Conservation (phyloP, 2,113 vertebrate genomes). For the Coracopsis vasa region DNA sequence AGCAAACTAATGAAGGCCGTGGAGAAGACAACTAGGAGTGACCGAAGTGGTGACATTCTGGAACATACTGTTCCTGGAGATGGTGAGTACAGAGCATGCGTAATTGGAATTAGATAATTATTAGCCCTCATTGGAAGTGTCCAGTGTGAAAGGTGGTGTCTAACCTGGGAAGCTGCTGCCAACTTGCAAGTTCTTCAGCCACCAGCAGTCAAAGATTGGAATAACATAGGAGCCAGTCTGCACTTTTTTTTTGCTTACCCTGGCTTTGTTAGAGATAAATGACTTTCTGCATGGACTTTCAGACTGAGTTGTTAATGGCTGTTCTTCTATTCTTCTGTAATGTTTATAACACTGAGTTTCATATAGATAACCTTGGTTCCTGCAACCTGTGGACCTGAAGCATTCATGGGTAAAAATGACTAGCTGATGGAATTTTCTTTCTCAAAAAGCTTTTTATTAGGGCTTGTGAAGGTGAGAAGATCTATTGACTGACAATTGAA, state of each 20-base stretch:
- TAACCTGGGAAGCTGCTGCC: background rate
- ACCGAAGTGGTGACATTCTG: background rate
- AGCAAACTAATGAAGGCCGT: background rate
- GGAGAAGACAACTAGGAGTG: background rate
- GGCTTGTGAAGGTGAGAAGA: background rate
- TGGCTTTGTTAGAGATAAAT: background rate
- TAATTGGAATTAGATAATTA: background rate
- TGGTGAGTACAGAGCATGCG: background rate
- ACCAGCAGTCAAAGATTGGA: background rate
- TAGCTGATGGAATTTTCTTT: background rate
- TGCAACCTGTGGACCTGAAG: background rate
- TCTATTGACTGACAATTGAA: background rate
- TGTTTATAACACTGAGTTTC: background rate
- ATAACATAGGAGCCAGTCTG: background rate
- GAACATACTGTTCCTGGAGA: background rate
- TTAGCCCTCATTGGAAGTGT: rapidly evolving
- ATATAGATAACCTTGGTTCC: background rate
- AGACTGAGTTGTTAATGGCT: background rate
- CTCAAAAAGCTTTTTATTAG: background rate
- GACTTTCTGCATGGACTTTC: background rate
- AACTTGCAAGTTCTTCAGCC: background rate
- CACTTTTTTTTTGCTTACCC: background rate
- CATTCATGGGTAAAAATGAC: background rate
- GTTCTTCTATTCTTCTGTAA: background rate
- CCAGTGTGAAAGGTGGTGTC: background rate